Base-by-base conservation (phyloP, 2,797 vertebrate species). In the Smutsia temminckii region DNA sequence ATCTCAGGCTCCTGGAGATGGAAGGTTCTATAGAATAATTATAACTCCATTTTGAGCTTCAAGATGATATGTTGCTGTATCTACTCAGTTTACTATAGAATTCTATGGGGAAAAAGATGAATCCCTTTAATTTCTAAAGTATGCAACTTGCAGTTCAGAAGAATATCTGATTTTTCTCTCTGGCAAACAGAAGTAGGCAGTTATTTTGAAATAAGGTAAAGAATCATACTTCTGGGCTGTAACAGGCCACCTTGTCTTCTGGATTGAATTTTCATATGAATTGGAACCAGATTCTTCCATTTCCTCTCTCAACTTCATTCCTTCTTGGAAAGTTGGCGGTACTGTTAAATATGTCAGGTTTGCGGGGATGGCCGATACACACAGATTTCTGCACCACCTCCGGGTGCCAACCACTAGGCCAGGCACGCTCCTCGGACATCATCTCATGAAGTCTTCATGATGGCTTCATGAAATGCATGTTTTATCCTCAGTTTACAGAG, bases 201-300 rank as follows among this genome's bases (percentile, higher is more conserved):
- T 92, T 77, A 8, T 69, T 94, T 86, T 72, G 20, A 95, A 94
- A 81, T 29, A 88, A 81, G 64, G 27, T 55, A 79, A 91, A 69
- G 32, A 57, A 5, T 66, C 7, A 11, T 12, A 9, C 34, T 34
- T 16, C 49, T 89, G 61, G 57, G 32, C n/a, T 57, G 5, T 37
- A 34, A 10, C 40, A 75, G 14, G 40, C 32, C 27, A 17, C 18
- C 40, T 46, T 63, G 25, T 2, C 25, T 94, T 79, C 59, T 83
- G 21, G 51, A 27, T 0, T 88, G 68, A 93, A 23, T 34, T 78
- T 75, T 63, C 59, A 61, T 32, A 46, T 71, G 83, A 86, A 40
- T 8, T 42, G 32, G 32, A 88, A 32, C 13, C 78, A 14, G 17
- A n/a, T 78, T 88, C 29, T 68, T 85, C 10, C 5, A 20, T 17